phyloP scores from a whole-genome alignment of 1,140 invertebrate genomes.

The Magallana angulata region DNA sequence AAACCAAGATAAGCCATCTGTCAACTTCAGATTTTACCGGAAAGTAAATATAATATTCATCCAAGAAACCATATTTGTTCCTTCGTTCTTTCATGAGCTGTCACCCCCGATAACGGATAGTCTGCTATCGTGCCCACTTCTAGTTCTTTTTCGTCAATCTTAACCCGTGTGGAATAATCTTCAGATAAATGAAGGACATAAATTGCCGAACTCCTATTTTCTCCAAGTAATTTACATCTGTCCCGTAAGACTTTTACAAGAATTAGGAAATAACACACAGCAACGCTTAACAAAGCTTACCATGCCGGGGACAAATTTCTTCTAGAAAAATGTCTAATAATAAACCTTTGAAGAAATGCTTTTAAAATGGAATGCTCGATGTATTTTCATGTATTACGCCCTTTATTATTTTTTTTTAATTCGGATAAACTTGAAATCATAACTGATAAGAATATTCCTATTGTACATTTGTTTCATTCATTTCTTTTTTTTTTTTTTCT shows the following conservation, averaged over 20 bases:
- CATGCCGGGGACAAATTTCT: not conserved
- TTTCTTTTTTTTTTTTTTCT: not conserved
- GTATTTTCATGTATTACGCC: not conserved
- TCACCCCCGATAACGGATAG: slow-evolving; percentile 27
- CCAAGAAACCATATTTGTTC: slow-evolving; percentile 35
- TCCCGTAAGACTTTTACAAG: slow-evolving; percentile 6
- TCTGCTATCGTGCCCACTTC: not conserved
- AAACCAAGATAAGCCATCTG: slow-evolving; percentile 29
- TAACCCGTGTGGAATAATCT: slow-evolving; percentile 33
- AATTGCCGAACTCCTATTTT: slow-evolving; percentile 21
- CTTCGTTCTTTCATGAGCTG: slow-evolving; percentile 17
- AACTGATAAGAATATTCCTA: not conserved
- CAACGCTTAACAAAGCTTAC: no score
- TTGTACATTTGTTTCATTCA: not conserved
- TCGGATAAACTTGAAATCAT: not conserved
- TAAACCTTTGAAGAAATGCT: no score
- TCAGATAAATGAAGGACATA: slow-evolving; percentile 31
- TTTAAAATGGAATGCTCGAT: no score
- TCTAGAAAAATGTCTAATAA: not conserved
- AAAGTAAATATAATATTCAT: slow-evolving; percentile 37
- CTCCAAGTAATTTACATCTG: not conserved
- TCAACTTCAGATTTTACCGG: slow-evolving; percentile 35
- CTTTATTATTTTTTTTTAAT: not conserved
- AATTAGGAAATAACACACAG: slow-evolving; percentile 12
- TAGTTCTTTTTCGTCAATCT: slow-evolving; percentile 14